phyloP scores from a whole-genome alignment of 1,140 invertebrate genomes.

The Chymomyza costata region DNA sequence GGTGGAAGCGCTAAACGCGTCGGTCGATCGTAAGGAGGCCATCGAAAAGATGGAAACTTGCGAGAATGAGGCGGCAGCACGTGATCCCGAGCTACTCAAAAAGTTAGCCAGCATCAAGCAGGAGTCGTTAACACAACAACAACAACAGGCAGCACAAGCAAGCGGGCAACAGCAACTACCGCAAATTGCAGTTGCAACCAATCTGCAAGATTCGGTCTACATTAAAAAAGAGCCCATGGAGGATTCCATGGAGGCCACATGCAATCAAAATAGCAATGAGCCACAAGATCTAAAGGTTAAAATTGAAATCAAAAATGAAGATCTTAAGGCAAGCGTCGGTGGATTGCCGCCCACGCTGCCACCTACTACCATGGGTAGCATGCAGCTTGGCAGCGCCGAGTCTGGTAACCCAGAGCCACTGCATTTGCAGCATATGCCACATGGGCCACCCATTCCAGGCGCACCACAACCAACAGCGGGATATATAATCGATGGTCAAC shows the following conservation, averaged over 20 bases:
- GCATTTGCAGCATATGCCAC: slow-evolving; percentile 47
- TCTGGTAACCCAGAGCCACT: slow-evolving; percentile 36
- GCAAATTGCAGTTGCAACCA: slow-evolving; percentile 21
- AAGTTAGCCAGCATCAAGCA: slow-evolving; percentile 73
- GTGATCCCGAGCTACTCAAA: slow-evolving; percentile 69
- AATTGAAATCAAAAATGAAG: slow-evolving; percentile 73
- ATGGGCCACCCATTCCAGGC: slow-evolving; percentile 28
- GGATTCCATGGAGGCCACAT: slow-evolving; percentile 72
- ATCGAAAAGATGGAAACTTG: slow-evolving; percentile 62
- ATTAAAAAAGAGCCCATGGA: slow-evolving; percentile 75
- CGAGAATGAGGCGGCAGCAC: slow-evolving; percentile 27
- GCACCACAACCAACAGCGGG: slow-evolving; percentile 39
- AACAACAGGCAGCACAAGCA: slow-evolving; percentile 20
- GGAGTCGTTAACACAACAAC: slow-evolving; percentile 43
- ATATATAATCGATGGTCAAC: slow-evolving; percentile 62
- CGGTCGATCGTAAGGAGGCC: slow-evolving; percentile 57
- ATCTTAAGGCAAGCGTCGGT: slow-evolving; percentile 30
- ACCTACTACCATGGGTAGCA: slow-evolving; percentile 11
- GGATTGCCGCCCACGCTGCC: slow-evolving; percentile 17
- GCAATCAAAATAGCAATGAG: slow-evolving; percentile 74
- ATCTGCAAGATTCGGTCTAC: slow-evolving; percentile 48
- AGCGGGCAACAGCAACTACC: slow-evolving; percentile 63
- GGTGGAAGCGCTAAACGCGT: slow-evolving; percentile 66
- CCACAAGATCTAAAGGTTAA: slow-evolving; percentile 74
- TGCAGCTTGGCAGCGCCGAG: slow-evolving; percentile 20